Evolutionary conservation across 2,113 vertebrate genomes (phyloP).

Genomic region (Delphinus delphis): DNA sequence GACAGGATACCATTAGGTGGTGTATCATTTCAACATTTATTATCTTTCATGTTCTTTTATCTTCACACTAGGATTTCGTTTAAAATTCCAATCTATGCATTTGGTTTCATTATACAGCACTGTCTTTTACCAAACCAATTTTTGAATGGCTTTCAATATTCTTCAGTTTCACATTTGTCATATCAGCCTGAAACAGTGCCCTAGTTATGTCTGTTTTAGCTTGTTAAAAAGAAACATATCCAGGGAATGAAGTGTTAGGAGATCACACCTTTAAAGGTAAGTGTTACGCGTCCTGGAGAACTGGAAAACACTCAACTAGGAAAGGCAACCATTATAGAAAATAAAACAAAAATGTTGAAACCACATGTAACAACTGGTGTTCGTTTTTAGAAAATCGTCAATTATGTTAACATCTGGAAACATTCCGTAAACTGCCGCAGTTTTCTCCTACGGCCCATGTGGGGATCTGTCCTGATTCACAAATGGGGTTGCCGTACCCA

Average conservation of each 20-base stretch:
- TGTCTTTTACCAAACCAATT: slow-evolving; percentile 83
- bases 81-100: slow-evolving; percentile 84
- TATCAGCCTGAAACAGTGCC: slow-evolving; percentile 83
- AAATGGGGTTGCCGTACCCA: neutral
- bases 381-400: slow-evolving; percentile 75
- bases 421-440: slow-evolving; percentile 74
- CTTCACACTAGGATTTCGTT: slow-evolving; percentile 87
- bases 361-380: slow-evolving; percentile 78
- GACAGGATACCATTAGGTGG: slow-evolving; percentile 94
- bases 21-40: slow-evolving; percentile 93
- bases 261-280: slow-evolving; percentile 80
- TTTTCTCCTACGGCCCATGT: neutral
- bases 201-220: slow-evolving; percentile 85
- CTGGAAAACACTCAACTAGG: slow-evolving; percentile 70
- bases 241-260: slow-evolving; percentile 79
- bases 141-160: slow-evolving; percentile 82
- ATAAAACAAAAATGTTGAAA: slow-evolving; percentile 78
- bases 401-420: slow-evolving; percentile 87
- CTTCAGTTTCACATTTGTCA: slow-evolving; percentile 85
- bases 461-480: slow-evolving; percentile 9
- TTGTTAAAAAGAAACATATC: slow-evolving; percentile 84
- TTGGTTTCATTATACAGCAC: slow-evolving; percentile 85
- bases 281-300: slow-evolving; percentile 75
- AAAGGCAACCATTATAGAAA: slow-evolving; percentile 71
- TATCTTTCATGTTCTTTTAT: slow-evolving; percentile 90